Conservation (phyloP, 2,113 vertebrate genomes). For the Octodon degus region DNA sequence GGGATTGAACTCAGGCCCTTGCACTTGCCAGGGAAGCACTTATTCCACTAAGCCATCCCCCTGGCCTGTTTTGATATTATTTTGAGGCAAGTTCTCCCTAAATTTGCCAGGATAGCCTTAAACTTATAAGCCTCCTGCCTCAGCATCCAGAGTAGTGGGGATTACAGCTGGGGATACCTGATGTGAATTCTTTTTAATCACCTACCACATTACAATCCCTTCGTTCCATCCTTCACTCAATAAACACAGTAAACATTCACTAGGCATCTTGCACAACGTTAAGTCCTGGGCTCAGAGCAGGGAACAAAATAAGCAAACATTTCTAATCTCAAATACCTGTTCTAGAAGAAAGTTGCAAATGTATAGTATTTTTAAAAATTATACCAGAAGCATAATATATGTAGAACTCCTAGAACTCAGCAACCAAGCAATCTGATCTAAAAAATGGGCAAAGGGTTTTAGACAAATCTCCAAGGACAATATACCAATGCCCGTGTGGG, state of each 20-base stretch:
- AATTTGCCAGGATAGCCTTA: neutral
- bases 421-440: neutral
- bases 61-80: neutral
- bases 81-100: neutral
- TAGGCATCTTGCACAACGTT: neutral
- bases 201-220: neutral
- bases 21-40: too few relatives aligned
- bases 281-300: neutral
- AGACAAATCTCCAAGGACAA: neutral
- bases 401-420: neutral
- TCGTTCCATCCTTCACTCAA: neutral
- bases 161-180: neutral
- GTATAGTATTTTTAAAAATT: neutral
- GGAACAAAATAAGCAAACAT: neutral
- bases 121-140: neutral
- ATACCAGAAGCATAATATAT: neutral
- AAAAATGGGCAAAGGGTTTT: neutral
- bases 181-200: neutral
- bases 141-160: neutral
- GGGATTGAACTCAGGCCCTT: too few relatives aligned
- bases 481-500: neutral
- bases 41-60: too few relatives aligned
- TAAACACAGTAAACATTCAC: neutral
- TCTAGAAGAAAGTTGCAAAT: neutral
- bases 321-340: neutral